Conservation (phyloP, 2,888 invertebrate species). For the Mantis religiosa region DNA sequence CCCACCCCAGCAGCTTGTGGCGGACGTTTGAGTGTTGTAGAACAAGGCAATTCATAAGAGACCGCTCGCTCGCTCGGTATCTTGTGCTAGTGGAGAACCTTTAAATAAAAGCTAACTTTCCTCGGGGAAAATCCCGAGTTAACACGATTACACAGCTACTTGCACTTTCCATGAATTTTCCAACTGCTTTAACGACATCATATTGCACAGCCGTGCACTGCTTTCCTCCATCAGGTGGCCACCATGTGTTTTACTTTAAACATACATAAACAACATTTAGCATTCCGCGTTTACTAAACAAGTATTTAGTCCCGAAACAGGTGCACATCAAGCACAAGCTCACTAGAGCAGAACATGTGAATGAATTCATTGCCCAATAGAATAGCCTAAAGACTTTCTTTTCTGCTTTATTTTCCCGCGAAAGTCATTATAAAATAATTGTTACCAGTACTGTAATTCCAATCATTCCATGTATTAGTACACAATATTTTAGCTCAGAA, state of each 20-base stretch:
- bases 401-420: too few species aligned
- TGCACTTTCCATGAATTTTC: not conserved
- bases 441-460: too few species aligned
- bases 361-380: too few species aligned
- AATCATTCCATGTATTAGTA: too few species aligned
- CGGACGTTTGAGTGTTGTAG: conserved; percentile 26
- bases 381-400: too few species aligned
- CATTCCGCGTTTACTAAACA: too few species aligned
- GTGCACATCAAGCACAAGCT: too few species aligned
- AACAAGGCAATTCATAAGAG: conserved; percentile 29
- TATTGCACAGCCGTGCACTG: not conserved
- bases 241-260: not conserved
- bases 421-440: too few species aligned
- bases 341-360: too few species aligned
- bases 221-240: not conserved
- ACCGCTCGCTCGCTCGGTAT: not conserved
- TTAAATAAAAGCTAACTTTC: conserved; percentile 18
- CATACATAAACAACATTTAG: too few species aligned
- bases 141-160: not conserved
- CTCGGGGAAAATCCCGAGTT: not conserved
- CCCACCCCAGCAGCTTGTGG: not conserved
- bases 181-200: not conserved
- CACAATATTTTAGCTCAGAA: too few species aligned
- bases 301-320: too few species aligned
- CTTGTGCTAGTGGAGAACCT: not conserved